These are phyloP conservation scores for Galagoides demidoff DNA, from an alignment of 2,797 vertebrate genomes.

Conservation along the genomic window DNA sequence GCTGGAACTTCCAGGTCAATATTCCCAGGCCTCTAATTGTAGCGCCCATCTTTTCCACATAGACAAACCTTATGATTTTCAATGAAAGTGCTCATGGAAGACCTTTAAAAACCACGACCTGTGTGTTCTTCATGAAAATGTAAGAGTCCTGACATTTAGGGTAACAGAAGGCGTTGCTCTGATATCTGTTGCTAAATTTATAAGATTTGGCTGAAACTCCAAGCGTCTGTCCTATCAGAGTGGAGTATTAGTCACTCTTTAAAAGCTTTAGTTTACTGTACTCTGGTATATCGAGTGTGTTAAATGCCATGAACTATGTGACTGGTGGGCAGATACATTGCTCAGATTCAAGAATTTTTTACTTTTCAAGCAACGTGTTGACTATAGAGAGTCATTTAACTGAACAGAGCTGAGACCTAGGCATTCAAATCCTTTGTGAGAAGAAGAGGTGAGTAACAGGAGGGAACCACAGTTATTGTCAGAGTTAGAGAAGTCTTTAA, in stretches of 20 bases:
- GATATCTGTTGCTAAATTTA: conserved; percentile 81
- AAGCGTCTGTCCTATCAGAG: conserved; percentile 75
- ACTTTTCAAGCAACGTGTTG: neutral
- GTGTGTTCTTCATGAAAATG: conserved; percentile 82
- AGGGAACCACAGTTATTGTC: neutral
- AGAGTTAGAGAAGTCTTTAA: neutral
- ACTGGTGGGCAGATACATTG: conserved; percentile 31
- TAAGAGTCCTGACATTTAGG: conserved; percentile 81
- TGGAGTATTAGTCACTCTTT: conserved; percentile 73
- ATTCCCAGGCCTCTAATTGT: neutral
- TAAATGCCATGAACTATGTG: conserved; percentile 65
- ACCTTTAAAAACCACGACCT: conserved; percentile 83
- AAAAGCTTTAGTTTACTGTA: conserved; percentile 72
- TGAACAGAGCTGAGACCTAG: neutral
- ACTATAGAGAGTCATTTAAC: neutral
- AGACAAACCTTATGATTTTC: conserved; percentile 55
- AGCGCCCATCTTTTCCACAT: neutral
- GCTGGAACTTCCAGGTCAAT: neutral
- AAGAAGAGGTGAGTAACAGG: neutral
- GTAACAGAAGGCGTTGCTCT: conserved; percentile 83
- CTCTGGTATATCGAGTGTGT: conserved; percentile 31
- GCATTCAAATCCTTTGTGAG: neutral
- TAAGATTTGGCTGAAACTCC: conserved; percentile 75
- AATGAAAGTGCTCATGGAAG: conserved; percentile 64
- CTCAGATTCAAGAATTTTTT: neutral